Percentiles rank a stretch among this genome's conserved stretches.
phyloP scores from a whole-genome alignment of 2,113 vertebrate genomes.

The Embiotoca jacksoni region DNA sequence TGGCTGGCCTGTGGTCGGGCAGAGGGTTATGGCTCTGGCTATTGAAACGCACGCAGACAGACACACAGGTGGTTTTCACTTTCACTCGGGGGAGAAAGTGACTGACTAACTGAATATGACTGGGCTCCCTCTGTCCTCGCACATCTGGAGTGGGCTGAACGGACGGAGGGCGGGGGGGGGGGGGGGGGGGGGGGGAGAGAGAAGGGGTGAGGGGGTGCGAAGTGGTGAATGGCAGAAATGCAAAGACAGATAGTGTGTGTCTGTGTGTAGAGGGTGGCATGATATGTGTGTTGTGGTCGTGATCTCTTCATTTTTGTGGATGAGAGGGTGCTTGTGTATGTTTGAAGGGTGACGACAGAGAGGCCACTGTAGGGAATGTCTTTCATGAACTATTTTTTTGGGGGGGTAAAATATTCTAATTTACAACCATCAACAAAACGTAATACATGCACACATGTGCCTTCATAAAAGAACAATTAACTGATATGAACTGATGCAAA shows the following conservation, averaged over 20 bases:
- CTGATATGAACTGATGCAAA: background rate
- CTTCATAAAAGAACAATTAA: background rate
- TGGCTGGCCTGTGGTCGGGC: slow-evolving; percentile 38
- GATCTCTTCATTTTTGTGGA: slow-evolving; percentile 47
- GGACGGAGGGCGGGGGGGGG: slow-evolving; percentile 18
- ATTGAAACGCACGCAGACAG: slow-evolving; percentile 59
- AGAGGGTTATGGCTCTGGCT: slow-evolving; percentile 35
- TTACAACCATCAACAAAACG: too few relatives aligned
- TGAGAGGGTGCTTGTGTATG: slow-evolving; percentile 22
- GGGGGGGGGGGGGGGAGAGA: slow-evolving; percentile 6
- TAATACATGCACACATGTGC: background rate
- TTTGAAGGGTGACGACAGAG: slow-evolving; percentile 28
- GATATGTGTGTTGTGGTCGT: slow-evolving; percentile 42
- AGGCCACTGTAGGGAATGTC: background rate
- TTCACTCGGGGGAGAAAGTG: slow-evolving; percentile 67
- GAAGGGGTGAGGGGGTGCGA: slow-evolving; percentile 21
- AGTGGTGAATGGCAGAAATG: slow-evolving; percentile 43
- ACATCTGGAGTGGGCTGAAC: slow-evolving; percentile 70
- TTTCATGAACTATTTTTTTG: background rate
- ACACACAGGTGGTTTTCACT: slow-evolving; percentile 77
- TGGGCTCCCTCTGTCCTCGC: slow-evolving; percentile 63
- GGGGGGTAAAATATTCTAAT: too few relatives aligned
- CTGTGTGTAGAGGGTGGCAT: slow-evolving; percentile 32
- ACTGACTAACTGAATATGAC: slow-evolving; percentile 58
- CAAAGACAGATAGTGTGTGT: slow-evolving; percentile 43